Evolutionary conservation across 2,888 invertebrate genomes (phyloP).

Genomic region (Lathronympha strigana): DNA sequence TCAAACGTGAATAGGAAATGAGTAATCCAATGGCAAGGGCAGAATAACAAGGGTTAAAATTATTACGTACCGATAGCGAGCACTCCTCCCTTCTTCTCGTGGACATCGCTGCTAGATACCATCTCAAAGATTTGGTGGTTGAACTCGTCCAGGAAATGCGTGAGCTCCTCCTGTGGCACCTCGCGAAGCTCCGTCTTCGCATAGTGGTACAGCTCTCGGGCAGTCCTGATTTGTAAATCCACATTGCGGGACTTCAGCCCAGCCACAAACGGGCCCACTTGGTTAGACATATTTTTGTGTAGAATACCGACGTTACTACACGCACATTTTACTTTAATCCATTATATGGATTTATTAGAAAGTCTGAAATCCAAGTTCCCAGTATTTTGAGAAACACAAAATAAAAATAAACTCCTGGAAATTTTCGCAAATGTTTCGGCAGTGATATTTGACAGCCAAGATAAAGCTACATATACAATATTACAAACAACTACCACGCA

Average conservation of each 20-base stretch:
- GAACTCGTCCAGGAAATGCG: constrained; percentile 96
- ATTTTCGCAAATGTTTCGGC: constrained; percentile 12
- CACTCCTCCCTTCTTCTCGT: constrained; percentile 98
- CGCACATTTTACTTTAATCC: constrained; percentile 12
- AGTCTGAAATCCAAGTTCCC: not conserved
- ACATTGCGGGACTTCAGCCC: constrained; percentile 95
- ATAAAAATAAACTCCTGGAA: constrained; percentile 30
- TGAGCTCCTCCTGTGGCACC: constrained; percentile 95
- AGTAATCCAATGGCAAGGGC: not conserved
- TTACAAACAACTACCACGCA: constrained; percentile 15
- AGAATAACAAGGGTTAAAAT: constrained; percentile 6
- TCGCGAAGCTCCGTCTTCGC: constrained; percentile 96
- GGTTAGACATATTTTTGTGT: constrained; percentile 71
- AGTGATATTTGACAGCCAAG: constrained; percentile 22
- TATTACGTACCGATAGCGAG: constrained; percentile 92
- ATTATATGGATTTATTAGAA: constrained; percentile 11
- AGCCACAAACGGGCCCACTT: constrained; percentile 91
- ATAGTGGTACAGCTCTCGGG: constrained; percentile 94
- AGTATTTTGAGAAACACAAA: constrained; percentile 10
- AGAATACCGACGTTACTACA: constrained; percentile 42
- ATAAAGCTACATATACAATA: constrained; percentile 11
- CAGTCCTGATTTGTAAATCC: constrained; percentile 92
- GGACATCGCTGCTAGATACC: constrained; percentile 96
- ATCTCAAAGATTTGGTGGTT: constrained; percentile 98
- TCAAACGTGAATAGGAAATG: not conserved